Percentiles rank a stretch among this genome's conserved stretches.
Evolutionary conservation across 2,113 vertebrate genomes (phyloP).

Genomic region (Pontoporia blainvillei): DNA sequence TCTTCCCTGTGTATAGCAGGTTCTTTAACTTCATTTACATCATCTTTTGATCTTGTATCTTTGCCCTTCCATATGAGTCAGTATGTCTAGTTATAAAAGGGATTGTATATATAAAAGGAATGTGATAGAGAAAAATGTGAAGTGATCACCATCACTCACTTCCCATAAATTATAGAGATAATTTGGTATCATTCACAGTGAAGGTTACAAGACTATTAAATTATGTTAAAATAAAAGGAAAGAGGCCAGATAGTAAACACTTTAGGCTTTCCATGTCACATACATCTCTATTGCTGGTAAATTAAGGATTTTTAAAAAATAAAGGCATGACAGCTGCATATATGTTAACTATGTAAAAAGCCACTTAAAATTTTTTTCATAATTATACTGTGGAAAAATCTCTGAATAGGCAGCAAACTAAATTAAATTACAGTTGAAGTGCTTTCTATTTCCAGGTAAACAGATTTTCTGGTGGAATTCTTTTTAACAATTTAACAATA

Average conservation of each 20-base stretch:
- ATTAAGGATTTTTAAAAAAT: neutral
- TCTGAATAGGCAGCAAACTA: neutral
- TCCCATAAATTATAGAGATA: neutral
- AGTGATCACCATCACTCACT: neutral
- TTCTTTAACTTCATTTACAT: neutral
- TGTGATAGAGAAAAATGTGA: neutral
- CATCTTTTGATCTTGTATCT: neutral
- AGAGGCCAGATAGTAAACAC: neutral
- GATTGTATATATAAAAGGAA: neutral
- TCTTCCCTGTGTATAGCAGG: neutral
- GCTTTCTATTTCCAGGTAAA: neutral
- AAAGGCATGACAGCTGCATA: neutral
- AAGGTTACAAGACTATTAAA: neutral
- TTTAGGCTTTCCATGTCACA: neutral
- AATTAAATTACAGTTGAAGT: neutral
- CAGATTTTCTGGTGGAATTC: neutral
- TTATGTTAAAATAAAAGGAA: neutral
- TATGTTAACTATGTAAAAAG: neutral
- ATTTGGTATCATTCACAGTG: neutral
- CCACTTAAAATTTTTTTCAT: neutral
- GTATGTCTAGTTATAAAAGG: neutral
- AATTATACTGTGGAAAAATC: neutral
- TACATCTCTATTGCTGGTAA: neutral
- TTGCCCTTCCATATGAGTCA: neutral
- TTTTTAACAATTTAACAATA: neutral